Evolutionary conservation across 2,113 vertebrate genomes (phyloP), one percentile per base, ranked within the genome.

Genomic region (Clupea harengus): DNA sequence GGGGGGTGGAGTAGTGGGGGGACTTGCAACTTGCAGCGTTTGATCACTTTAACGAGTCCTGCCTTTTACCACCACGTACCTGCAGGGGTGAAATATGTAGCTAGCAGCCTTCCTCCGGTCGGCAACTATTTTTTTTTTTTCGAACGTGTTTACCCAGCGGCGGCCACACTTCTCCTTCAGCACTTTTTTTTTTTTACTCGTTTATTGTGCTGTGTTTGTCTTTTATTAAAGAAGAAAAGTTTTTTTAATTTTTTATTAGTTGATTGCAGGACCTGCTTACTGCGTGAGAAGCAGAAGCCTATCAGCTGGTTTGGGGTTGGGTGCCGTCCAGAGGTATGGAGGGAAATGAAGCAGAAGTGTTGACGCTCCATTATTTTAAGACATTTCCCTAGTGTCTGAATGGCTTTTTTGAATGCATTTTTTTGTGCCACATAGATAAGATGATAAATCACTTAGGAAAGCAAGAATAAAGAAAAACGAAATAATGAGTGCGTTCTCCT

Each of bases 231-330:
- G 13, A 78, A 78, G 11, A 78, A 13, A 39, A 15, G 28, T 78
- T 32, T 8, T 72, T 32, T 6, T 78, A n/a, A n/a, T 15, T 32
- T 78, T 32, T 32, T 39, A 78, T 39, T 39, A 11, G 72, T 78
- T 39, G 28, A 78, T 39, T 78, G 32, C 72, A 39, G 13, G 15
- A 78, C 28, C 72, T 39, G 72, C 72, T 28, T 67, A 67, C 64
- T 67, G 64, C 28, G 64, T 9, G 8, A 67, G n/a, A 67, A 28
- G 22, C 10, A 9, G 25, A 25, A 6, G 7, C n/a, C 11, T 25
- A 67, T 67, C 64, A 67, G 64, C 64, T 67, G 7, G n/a, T 67
- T 67, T 67, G n/a, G 64, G 64, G n/a, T 67, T 67, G 64, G n/a
- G 9, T 28, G 64, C 64, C 1, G n/a, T 67, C n/a, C 64, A 67